These are phyloP conservation scores for Oreochromis tanganicae DNA, from an alignment of 2,113 vertebrate genomes.

Conservation along the genomic window DNA sequence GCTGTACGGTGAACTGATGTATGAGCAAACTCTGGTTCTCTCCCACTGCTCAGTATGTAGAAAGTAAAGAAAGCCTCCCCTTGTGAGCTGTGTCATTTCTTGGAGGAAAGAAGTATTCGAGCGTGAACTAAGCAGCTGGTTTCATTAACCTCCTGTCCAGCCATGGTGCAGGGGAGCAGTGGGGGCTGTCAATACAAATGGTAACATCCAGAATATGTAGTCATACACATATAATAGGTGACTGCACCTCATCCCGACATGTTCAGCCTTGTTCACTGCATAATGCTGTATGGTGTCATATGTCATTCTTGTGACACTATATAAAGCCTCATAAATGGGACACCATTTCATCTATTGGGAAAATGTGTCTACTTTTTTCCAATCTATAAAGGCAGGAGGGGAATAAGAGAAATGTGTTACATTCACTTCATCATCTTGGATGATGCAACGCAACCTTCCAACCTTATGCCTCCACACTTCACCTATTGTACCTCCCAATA, in stretches of 20 bases:
- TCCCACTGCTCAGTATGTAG: neutral
- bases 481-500: neutral
- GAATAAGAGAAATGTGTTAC: neutral
- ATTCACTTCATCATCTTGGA: neutral
- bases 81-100: conserved; percentile 57
- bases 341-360: neutral
- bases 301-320: neutral
- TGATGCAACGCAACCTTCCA: neutral
- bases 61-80: conserved; percentile 36
- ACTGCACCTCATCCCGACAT: conserved; percentile 15
- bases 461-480: neutral
- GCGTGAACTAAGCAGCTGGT: conserved; percentile 74
- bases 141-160: conserved; percentile 78
- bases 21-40: neutral
- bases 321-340: neutral
- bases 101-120: conserved; percentile 45
- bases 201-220: conserved; percentile 69
- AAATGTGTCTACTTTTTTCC: neutral
- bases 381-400: neutral
- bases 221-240: conserved; percentile 32
- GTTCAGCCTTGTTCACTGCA: neutral
- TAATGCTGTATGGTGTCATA: neutral
- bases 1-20: neutral
- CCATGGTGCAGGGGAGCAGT: conserved; percentile 46
- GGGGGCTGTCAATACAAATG: conserved; percentile 52